phyloP scores from a whole-genome alignment of 1,140 invertebrate species.

The Drosophila orena region DNA sequence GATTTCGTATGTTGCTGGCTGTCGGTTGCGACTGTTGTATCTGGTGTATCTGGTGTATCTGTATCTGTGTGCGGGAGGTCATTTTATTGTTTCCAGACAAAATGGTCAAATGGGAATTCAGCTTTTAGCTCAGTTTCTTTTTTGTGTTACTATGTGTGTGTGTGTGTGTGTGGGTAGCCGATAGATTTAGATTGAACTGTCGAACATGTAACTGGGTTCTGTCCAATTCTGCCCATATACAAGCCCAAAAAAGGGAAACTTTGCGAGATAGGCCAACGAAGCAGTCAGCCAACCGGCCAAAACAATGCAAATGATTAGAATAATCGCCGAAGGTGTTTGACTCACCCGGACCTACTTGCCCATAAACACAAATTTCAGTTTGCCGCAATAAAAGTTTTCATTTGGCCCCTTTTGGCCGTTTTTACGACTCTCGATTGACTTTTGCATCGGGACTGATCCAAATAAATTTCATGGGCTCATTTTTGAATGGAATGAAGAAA shows the following conservation, averaged over 20 bases:
- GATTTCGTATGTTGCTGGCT: slow-evolving; percentile 18
- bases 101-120: slow-evolving; percentile 78
- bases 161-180: slow-evolving; percentile 42
- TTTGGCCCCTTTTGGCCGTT: slow-evolving; percentile 26
- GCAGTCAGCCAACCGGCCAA: slow-evolving; percentile 14
- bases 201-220: slow-evolving; percentile 59
- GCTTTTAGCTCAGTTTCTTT: slow-evolving; percentile 50
- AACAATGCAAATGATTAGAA: slow-evolving; percentile 75
- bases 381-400: slow-evolving; percentile 44
- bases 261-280: slow-evolving; percentile 15
- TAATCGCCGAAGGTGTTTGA: slow-evolving; percentile 68
- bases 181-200: slow-evolving; percentile 80
- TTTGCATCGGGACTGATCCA: slow-evolving; percentile 21
- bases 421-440: slow-evolving; percentile 58
- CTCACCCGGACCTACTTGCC: slow-evolving; percentile 39
- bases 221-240: slow-evolving; percentile 6
- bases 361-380: slow-evolving; percentile 50
- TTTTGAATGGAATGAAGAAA: not conserved
- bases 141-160: slow-evolving; percentile 2
- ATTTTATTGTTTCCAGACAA: slow-evolving; percentile 79
- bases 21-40: slow-evolving; percentile 15
- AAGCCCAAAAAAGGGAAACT: slow-evolving; percentile 5
- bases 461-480: slow-evolving; percentile 52
- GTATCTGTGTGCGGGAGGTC: slow-evolving; percentile 46
- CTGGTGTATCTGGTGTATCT: slow-evolving; percentile 1